These are phyloP conservation scores for Eulacestoma nigropectus DNA, from an alignment of 2,113 vertebrate species.

Conservation along the genomic window DNA sequence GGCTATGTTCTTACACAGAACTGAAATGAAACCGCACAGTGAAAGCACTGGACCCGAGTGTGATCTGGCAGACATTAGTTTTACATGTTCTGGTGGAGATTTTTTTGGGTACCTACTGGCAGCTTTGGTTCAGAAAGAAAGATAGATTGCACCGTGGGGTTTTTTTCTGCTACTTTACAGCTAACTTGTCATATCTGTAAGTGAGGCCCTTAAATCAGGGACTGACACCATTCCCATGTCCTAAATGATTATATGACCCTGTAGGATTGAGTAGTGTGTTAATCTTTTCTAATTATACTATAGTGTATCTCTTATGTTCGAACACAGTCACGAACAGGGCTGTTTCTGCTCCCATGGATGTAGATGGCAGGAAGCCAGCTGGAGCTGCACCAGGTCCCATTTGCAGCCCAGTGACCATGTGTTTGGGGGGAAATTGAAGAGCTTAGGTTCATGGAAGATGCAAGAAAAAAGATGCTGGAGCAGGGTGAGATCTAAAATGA, in stretches of 20 bases:
- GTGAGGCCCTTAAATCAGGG: constrained; percentile 7
- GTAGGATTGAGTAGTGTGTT: neutral
- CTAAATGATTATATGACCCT: constrained; percentile 6
- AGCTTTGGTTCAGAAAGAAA: neutral
- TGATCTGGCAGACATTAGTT: neutral
- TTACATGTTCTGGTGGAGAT: neutral
- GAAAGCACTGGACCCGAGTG: neutral
- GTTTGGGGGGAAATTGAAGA: neutral
- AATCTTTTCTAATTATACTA: neutral
- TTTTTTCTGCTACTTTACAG: neutral
- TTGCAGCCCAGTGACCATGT: neutral
- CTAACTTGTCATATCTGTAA: neutral
- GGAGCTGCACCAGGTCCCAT: neutral
- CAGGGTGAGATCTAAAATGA: neutral
- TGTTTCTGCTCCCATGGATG: neutral
- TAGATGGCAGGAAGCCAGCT: constrained; percentile 13
- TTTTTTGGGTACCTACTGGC: neutral
- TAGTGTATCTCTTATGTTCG: neutral
- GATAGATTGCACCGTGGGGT: neutral
- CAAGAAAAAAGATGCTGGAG: neutral
- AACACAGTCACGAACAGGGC: neutral
- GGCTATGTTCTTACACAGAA: neutral
- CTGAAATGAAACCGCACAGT: neutral
- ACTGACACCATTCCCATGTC: neutral
- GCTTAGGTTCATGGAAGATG: neutral